phyloP scores from a whole-genome alignment of 2,797 vertebrate species.

The Kryptopterus vitreolus region DNA sequence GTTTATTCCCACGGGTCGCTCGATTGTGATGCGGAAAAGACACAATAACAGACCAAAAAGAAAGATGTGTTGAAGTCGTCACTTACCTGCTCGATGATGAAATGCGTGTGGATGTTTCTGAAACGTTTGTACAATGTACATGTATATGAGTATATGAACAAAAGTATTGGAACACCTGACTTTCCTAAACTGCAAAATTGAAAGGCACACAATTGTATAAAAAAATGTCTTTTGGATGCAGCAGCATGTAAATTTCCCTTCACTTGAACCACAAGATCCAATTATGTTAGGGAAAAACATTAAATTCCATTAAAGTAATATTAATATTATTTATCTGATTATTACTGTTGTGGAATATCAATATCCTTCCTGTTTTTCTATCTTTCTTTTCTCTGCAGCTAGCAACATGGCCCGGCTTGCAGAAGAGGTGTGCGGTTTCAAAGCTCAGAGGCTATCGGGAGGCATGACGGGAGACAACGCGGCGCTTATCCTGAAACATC shows the following conservation, averaged over 20 bases:
- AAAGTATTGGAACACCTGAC: too few species aligned
- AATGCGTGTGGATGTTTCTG: background rate
- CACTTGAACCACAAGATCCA: too few species aligned
- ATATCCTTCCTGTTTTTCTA: background rate
- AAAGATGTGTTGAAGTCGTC: background rate
- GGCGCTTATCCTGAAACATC: conserved; percentile 72
- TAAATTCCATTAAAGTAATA: background rate
- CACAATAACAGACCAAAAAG: background rate
- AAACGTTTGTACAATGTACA: background rate
- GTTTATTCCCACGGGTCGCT: background rate
- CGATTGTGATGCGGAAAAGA: background rate
- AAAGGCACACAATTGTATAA: too few species aligned
- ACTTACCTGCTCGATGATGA: background rate
- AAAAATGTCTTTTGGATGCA: too few species aligned
- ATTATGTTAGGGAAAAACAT: background rate
- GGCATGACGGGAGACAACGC: conserved; percentile 77
- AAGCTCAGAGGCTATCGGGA: conserved; percentile 72
- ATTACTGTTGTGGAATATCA: too few species aligned
- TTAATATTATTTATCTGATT: too few species aligned
- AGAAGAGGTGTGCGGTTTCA: conserved; percentile 77
- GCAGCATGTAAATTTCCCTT: too few species aligned
- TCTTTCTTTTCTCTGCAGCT: conserved; percentile 66
- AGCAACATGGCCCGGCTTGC: conserved; percentile 81
- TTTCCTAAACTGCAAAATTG: too few species aligned
- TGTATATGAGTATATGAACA: background rate